Conservation (phyloP, 2,888 invertebrate genomes). For the Ophion slaviceki region DNA sequence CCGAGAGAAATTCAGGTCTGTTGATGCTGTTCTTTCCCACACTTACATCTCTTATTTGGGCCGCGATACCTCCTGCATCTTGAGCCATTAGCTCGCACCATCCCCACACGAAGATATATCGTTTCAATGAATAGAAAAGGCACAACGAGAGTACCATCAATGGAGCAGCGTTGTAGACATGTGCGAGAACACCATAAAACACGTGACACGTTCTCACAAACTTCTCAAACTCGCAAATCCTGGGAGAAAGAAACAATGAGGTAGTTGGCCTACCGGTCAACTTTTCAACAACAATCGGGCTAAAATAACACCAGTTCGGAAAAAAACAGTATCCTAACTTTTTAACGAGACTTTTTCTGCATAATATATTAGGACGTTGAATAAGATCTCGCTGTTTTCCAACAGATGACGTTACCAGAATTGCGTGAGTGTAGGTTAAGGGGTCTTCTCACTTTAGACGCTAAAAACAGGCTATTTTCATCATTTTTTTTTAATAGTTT, state of each 20-base stretch:
- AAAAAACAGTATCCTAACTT: not conserved
- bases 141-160: constrained; percentile 8
- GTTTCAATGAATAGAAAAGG: constrained; percentile 35
- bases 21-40: constrained; percentile 29
- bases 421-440: no score
- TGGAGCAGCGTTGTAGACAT: constrained; percentile 5
- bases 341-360: no score
- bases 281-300: not conserved
- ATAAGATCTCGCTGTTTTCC: no score
- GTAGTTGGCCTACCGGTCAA: constrained; percentile 26
- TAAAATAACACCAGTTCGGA: not conserved
- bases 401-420: no score
- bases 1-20: constrained; percentile 26
- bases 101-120: constrained; percentile 59
- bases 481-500: no score
- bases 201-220: constrained; percentile 66
- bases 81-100: constrained; percentile 32
- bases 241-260: constrained; percentile 65
- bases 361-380: not conserved
- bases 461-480: no score
- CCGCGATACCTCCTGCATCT: constrained; percentile 22
- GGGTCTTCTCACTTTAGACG: no score
- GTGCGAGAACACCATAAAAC: constrained; percentile 26
- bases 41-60: constrained; percentile 37
- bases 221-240: constrained; percentile 10